phyloP scores from a whole-genome alignment of 1,140 invertebrate genomes.

The Drosophila fuyamai region DNA sequence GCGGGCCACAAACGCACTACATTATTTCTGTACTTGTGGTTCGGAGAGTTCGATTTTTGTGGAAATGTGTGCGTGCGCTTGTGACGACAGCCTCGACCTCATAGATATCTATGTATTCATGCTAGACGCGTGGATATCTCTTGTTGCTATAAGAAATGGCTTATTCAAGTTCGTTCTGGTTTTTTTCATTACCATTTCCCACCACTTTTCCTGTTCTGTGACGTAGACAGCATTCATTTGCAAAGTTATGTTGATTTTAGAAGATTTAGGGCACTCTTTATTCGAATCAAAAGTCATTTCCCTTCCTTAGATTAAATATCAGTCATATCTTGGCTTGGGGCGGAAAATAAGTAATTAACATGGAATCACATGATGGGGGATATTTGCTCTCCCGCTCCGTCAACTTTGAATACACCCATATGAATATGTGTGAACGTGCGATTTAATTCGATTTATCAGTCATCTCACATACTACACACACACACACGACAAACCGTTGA shows the following conservation, averaged over 20 bases:
- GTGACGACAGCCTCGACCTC: constrained; percentile 30
- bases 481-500: constrained; percentile 40
- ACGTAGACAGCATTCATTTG: constrained; percentile 28
- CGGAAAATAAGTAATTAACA: constrained; percentile 60
- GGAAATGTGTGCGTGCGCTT: constrained; percentile 7
- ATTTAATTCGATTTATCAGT: constrained; percentile 74
- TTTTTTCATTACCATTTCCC: constrained; percentile 20
- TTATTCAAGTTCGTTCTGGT: constrained; percentile 57
- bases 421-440: constrained; percentile 22
- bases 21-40: constrained; percentile 12
- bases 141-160: constrained; percentile 21
- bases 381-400: constrained; percentile 23
- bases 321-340: constrained; percentile 17
- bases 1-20: constrained; percentile 8
- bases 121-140: constrained; percentile 38
- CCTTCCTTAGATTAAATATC: constrained; percentile 3
- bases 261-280: background rate
- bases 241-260: constrained; percentile 8
- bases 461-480: constrained; percentile 24
- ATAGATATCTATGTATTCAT: constrained; percentile 20
- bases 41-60: background rate
- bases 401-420: constrained; percentile 44
- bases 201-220: constrained; percentile 27
- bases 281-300: constrained; percentile 1
- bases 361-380: constrained; percentile 66